Evolutionary conservation across 2,888 invertebrate species (phyloP).

Genomic region (Neoaliturus tenellus): DNA sequence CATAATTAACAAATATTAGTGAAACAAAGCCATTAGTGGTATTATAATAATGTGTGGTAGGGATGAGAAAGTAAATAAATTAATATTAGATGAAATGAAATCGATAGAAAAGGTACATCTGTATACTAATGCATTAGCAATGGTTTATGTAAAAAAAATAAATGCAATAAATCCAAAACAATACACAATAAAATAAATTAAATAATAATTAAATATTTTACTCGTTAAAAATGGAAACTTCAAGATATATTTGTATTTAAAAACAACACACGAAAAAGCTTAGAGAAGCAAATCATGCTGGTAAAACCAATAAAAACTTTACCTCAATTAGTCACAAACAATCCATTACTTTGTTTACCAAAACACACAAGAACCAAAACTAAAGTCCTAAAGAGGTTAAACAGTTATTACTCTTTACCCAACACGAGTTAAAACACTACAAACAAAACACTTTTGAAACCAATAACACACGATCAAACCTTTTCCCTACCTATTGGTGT

Average conservation of each 20-base stretch:
- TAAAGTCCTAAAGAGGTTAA: neutral
- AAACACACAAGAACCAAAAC: neutral
- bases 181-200: slow-evolving; percentile 56
- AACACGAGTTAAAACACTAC: neutral
- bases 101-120: no score
- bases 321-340: neutral
- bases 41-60: slow-evolving; percentile 28
- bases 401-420: neutral
- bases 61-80: no score
- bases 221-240: neutral
- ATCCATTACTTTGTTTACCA: neutral
- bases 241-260: neutral
- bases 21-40: slow-evolving; percentile 44
- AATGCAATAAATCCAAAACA: slow-evolving; percentile 25
- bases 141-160: neutral
- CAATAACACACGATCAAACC: neutral
- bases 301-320: neutral
- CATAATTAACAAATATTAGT: slow-evolving; percentile 59
- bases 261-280: neutral
- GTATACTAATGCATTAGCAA: no score
- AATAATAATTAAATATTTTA: slow-evolving; percentile 49
- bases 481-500: neutral
- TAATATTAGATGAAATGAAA: no score
- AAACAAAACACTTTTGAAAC: neutral
- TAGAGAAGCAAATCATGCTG: neutral